A percentile compares a stretch with the other conserved stretches of the same genome.
phyloP scores from a whole-genome alignment of 2,888 invertebrate genomes.

The Erebia palarica region DNA sequence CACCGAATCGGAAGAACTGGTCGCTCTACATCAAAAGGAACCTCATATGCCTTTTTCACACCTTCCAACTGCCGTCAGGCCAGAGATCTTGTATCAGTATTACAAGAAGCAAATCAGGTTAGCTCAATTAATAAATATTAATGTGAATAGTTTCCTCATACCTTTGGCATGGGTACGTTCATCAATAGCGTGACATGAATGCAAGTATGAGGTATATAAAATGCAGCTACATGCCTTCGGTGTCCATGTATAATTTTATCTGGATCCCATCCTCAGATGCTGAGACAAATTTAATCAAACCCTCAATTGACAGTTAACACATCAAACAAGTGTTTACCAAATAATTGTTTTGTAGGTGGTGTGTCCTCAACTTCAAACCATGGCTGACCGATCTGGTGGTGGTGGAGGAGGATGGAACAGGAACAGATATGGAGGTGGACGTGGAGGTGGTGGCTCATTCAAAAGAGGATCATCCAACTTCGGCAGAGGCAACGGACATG shows the following conservation, averaged over 20 bases:
- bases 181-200: constrained; percentile 87
- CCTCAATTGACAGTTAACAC: neutral
- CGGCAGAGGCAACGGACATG: constrained; percentile 67
- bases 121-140: constrained; percentile 39
- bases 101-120: constrained; percentile 95
- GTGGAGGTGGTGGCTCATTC: constrained; percentile 77
- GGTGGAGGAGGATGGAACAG: constrained; percentile 83
- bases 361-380: constrained; percentile 91
- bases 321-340: neutral
- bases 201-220: constrained; percentile 87
- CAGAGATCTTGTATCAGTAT: constrained; percentile 92
- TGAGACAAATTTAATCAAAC: constrained; percentile 68
- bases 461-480: constrained; percentile 73
- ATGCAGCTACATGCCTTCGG: constrained; percentile 90
- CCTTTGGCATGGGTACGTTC: constrained; percentile 89
- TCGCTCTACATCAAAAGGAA: constrained; percentile 92
- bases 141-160: constrained; percentile 77
- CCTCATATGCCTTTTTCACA: constrained; percentile 97
- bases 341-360: constrained; percentile 82
- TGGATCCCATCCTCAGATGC: constrained; percentile 90
- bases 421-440: constrained; percentile 72
- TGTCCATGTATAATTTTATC: constrained; percentile 86
- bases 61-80: constrained; percentile 94
- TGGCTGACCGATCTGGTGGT: constrained; percentile 87
- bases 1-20: constrained; percentile 98